Conservation (phyloP, 1,140 invertebrate genomes). For the Hesperophylax magnus region DNA sequence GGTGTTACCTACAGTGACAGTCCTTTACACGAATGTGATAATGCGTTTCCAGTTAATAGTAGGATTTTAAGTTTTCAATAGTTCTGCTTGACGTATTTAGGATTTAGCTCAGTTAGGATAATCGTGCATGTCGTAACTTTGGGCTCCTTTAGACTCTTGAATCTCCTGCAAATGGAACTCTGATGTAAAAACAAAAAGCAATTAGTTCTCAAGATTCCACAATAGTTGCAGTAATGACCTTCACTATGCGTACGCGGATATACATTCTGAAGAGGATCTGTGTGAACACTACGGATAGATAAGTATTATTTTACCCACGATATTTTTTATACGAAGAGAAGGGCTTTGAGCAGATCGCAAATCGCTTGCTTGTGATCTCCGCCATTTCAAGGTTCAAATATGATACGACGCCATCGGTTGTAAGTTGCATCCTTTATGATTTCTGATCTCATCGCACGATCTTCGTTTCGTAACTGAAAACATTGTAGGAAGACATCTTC, state of each 20-base stretch:
- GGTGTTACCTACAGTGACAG: too few species aligned
- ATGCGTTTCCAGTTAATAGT: too few species aligned
- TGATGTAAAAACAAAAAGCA: too few species aligned
- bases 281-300: neutral
- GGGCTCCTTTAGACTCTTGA: too few species aligned
- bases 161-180: too few species aligned
- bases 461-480: conserved; percentile 16
- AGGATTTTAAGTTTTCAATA: too few species aligned
- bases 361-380: conserved; percentile 13
- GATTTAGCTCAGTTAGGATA: too few species aligned
- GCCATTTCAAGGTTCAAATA: conserved; percentile 8
- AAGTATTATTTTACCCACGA: neutral
- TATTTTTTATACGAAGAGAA: neutral
- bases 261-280: conserved; percentile 28
- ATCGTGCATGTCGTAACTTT: too few species aligned
- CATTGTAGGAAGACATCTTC: neutral
- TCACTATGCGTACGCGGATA: conserved; percentile 12
- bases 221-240: conserved; percentile 12
- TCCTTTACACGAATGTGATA: too few species aligned
- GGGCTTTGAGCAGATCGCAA: conserved; percentile 3
- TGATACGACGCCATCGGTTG: neutral
- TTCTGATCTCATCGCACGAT: conserved; percentile 45
- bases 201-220: too few species aligned
- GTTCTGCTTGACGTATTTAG: too few species aligned
- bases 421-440: conserved; percentile 28